Base-by-base conservation (phyloP, 2,888 invertebrate genomes). In the Zaprionus bogoriensis region DNA sequence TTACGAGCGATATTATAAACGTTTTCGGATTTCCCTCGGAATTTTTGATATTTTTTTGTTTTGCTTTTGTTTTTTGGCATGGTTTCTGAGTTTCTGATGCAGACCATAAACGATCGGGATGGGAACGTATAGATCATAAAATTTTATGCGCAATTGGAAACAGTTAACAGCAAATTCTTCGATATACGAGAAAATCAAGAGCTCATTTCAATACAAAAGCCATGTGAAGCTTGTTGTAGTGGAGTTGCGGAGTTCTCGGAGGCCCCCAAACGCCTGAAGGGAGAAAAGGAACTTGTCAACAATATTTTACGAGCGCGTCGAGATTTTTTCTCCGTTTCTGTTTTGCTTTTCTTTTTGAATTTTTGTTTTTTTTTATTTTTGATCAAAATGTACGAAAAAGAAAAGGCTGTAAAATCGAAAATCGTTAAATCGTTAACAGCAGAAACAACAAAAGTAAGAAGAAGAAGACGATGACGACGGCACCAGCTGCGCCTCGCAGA, bases 121-220 rank as follows among this genome's bases (percentile, higher is more conserved):
- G 45, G 41, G 41, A 39, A 74, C 62, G 62, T 63, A 47, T 52
- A 76, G 84, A 82, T 87, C 75, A 77, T 86, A 86, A 84, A 84
- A 61, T 77, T 84, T 84, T 84, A 82, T 87, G 87, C 68, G 66
- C 87, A 84, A 87, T 82, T 84, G 70, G 75, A 62, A 72, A 78
- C 87, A 87, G 87, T 85, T 85, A 87, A 83, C 79, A 87, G 82
- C 82, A 78, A 78, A 85, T 87, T 81, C 81, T 67, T 22, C 41
- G 61, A 65, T 48, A 68, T 64, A 46, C 53, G 23, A 42, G 12
- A 23, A 38, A 53, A 68, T 63, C 66, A 65, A 65, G 68, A 84
- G 77, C 84, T 81, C 80, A 83, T 86, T 80, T 79, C 63, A 86
- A 86, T 78, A 86, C 82, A 87, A 78, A 81, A 69, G 67, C 55